phyloP scores from a whole-genome alignment of 2,888 invertebrate genomes.

The Cantharis nigra region DNA sequence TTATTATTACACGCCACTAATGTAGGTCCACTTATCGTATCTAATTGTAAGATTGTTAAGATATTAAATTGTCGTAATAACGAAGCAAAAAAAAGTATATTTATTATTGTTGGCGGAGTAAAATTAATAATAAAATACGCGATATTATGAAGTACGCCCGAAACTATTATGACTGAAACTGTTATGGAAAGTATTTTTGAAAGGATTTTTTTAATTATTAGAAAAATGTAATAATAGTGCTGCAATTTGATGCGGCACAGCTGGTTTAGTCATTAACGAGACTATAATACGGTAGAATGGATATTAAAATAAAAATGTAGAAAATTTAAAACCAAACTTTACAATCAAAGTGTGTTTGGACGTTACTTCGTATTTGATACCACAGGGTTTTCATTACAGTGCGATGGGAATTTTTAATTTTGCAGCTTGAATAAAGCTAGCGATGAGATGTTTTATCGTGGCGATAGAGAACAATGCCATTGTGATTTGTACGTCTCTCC shows the following conservation, averaged over 20 bases:
- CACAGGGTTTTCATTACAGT: constrained; percentile 32
- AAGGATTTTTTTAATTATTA: background rate
- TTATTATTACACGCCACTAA: too few relatives aligned
- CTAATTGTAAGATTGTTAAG: too few relatives aligned
- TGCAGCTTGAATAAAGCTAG: constrained; percentile 36
- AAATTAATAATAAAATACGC: background rate
- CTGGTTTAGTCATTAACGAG: background rate
- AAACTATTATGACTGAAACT: background rate
- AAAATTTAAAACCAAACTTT: constrained; percentile 13
- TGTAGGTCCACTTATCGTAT: too few relatives aligned
- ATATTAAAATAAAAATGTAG: background rate
- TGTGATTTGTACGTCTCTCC: constrained; percentile 31
- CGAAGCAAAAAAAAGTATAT: background rate
- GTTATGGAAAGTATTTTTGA: background rate
- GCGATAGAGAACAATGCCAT: constrained; percentile 32
- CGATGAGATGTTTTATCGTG: constrained; percentile 35
- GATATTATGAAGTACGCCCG: background rate
- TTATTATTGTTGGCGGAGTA: background rate
- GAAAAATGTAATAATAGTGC: background rate
- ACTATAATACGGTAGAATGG: background rate
- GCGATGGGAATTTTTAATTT: constrained; percentile 40
- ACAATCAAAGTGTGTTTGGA: constrained; percentile 23
- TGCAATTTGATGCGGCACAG: background rate
- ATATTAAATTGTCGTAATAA: background rate
- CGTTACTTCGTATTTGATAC: constrained; percentile 23